Conservation (phyloP, 2,113 vertebrate genomes). For the Psittacula cyanocephala region DNA sequence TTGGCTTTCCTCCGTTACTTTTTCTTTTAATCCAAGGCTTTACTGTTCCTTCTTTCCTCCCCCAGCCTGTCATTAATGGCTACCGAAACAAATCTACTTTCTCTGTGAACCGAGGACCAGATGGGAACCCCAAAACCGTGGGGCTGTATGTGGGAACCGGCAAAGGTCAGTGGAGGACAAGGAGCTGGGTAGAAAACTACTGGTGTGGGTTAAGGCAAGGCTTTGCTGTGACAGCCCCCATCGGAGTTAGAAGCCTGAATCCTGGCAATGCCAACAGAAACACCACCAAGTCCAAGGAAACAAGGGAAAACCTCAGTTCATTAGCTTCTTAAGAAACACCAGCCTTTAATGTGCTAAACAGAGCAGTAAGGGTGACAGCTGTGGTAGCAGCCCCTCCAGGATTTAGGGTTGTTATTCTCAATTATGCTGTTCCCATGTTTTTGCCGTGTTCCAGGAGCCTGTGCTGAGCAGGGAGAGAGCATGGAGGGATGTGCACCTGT, state of each 20-base stretch:
- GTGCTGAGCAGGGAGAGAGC: not conserved
- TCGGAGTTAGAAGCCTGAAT: not conserved
- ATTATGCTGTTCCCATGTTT: not conserved
- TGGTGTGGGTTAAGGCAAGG: not conserved
- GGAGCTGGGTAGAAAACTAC: not conserved
- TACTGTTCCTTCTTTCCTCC: not conserved
- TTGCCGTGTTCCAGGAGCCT: not conserved
- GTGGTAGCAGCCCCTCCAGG: not conserved
- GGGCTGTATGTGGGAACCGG: constrained; percentile 81
- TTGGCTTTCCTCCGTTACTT: not conserved
- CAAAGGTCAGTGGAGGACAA: constrained; percentile 47
- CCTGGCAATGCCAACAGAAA: not conserved
- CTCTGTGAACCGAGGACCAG: constrained; percentile 82
- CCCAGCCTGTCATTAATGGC: constrained; percentile 72
- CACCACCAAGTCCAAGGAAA: not conserved
- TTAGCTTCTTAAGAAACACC: not conserved
- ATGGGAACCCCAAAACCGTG: constrained; percentile 86
- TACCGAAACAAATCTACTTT: constrained; percentile 90
- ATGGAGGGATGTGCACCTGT: fast-evolving
- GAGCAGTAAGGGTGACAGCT: not conserved
- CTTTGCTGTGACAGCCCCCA: not conserved
- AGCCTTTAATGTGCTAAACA: not conserved
- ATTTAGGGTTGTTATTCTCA: not conserved
- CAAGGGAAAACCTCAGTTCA: not conserved
- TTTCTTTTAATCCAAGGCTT: not conserved